Evolutionary conservation across 2,113 vertebrate species (phyloP).

Genomic region (Pedetes capensis): DNA sequence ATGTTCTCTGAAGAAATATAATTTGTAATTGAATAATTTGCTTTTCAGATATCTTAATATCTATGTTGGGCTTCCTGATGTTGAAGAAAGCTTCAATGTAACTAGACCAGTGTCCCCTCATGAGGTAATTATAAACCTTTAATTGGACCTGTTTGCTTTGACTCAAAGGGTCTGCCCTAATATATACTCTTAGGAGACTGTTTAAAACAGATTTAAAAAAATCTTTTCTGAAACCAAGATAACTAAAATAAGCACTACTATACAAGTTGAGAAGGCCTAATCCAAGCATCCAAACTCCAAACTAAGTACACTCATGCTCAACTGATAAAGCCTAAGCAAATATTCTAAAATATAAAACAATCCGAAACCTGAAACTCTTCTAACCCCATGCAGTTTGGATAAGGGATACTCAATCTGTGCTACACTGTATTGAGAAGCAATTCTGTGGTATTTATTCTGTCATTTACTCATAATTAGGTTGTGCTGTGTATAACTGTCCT

Average conservation of each 20-base stretch:
- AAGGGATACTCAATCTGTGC: not conserved
- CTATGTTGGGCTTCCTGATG: conserved; percentile 96
- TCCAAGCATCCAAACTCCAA: not conserved
- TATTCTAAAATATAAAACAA: not conserved
- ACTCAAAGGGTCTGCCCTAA: not conserved
- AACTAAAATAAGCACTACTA: not conserved
- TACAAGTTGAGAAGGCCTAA: not conserved
- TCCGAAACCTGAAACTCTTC: not conserved
- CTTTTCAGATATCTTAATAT: conserved; percentile 96
- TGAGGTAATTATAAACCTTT: conserved; percentile 86
- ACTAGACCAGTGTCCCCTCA: conserved; percentile 97
- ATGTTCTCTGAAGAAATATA: not conserved
- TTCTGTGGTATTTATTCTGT: not conserved
- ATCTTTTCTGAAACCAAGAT: not conserved
- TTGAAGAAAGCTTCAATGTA: conserved; percentile 99
- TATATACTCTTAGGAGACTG: not conserved
- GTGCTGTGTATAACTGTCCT: not conserved
- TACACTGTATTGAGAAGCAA: not conserved
- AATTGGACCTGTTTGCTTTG: conserved; percentile 15
- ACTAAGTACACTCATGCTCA: not conserved
- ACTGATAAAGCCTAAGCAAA: not conserved
- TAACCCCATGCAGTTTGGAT: not conserved
- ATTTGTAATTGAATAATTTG: conserved; percentile 31
- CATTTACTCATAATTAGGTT: not conserved
- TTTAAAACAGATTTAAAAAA: not conserved